Evolutionary conservation across 2,797 vertebrate genomes (phyloP).

Genomic region (Chiroxiphia lanceolata): DNA sequence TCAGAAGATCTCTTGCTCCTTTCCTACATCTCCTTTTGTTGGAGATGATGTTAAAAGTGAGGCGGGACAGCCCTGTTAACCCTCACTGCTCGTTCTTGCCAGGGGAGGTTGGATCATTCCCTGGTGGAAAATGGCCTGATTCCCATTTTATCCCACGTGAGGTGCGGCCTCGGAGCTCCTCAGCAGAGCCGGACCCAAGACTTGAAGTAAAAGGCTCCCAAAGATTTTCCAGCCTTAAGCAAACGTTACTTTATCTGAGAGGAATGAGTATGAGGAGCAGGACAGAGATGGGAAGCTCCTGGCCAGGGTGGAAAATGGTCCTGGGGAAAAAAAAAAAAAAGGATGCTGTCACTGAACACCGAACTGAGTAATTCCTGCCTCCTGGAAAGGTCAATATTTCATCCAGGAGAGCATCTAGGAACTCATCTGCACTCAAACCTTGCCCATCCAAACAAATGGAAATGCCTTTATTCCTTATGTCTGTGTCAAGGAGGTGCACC

Average conservation of each 20-base stretch:
- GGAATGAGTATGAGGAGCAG: not conserved
- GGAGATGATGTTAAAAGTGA: not conserved
- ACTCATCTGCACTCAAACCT: not conserved
- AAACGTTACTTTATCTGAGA: constrained; percentile 36
- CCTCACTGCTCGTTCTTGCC: not conserved
- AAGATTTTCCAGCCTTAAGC: constrained; percentile 33
- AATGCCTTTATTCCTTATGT: not conserved
- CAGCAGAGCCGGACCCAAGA: not conserved
- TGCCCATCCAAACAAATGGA: not conserved
- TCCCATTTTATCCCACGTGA: not conserved
- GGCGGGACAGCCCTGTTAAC: not conserved
- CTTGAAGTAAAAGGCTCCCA: constrained; percentile 25
- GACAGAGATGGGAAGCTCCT: not conserved
- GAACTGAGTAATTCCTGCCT: not conserved
- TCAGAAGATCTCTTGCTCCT: not conserved
- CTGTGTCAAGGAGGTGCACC: rapidly evolving
- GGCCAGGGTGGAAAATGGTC: not conserved
- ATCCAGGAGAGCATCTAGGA: not conserved
- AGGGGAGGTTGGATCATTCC: not conserved
- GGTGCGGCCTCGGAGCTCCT: constrained; percentile 19
- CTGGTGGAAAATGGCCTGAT: not conserved
- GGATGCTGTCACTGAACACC: not conserved
- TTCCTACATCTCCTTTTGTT: not conserved
- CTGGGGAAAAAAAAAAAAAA: not conserved
- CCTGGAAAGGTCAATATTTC: not conserved